Percentiles rank a stretch among this genome's conserved stretches.
phyloP scores from a whole-genome alignment of 2,888 invertebrate genomes.

The Clunio marinus region DNA sequence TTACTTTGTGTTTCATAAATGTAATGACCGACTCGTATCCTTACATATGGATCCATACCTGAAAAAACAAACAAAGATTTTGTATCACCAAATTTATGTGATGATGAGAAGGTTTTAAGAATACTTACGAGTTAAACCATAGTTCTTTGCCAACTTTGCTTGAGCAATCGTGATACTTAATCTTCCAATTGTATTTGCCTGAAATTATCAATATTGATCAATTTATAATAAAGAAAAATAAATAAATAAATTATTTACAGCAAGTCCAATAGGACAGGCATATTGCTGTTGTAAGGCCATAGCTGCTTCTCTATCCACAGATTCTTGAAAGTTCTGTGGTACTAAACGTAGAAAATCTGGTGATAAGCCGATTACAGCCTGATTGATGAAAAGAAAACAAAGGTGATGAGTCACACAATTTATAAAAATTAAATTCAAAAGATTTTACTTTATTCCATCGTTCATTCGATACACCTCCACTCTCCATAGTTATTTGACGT shows the following conservation, averaged over 20 bases:
- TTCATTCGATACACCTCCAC: constrained; percentile 42
- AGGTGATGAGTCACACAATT: constrained; percentile 28
- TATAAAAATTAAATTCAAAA: constrained; percentile 1
- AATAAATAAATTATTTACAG: too few relatives aligned
- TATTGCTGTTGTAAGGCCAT: constrained; percentile 45
- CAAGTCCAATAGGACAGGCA: neutral
- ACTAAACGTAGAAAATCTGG: constrained; percentile 46
- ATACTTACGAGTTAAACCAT: constrained; percentile 93
- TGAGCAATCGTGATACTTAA: constrained; percentile 83
- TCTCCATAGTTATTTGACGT: constrained; percentile 42
- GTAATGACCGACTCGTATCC: constrained; percentile 86
- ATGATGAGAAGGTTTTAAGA: constrained; percentile 63
- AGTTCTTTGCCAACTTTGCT: constrained; percentile 90
- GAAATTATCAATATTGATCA: neutral
- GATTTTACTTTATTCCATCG: constrained; percentile 43
- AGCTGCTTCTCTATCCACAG: constrained; percentile 46
- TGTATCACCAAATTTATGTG: constrained; percentile 53
- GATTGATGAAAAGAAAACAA: neutral
- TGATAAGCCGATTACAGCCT: constrained; percentile 45
- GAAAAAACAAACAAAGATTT: constrained; percentile 92
- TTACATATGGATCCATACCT: constrained; percentile 95
- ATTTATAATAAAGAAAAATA: too few relatives aligned
- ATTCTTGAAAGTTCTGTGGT: constrained; percentile 44
- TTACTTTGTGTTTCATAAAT: constrained; percentile 87
- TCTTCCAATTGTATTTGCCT: constrained; percentile 54